Conservation (phyloP, 2,797 vertebrate genomes). For the Margarornis squamiger region DNA sequence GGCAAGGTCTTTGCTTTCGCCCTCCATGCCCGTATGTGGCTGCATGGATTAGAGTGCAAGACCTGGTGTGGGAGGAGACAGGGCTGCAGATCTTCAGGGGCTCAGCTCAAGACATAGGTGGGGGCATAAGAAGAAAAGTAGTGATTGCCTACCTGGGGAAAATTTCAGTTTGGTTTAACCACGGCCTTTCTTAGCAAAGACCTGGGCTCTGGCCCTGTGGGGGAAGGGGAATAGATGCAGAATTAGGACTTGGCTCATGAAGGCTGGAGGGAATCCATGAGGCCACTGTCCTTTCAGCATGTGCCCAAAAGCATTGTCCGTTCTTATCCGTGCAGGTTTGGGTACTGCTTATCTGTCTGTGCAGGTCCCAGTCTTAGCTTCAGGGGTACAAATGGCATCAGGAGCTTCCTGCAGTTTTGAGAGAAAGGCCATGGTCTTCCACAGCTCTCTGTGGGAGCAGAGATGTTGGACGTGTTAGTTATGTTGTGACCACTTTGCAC, state of each 20-base stretch:
- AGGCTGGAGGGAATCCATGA: background rate
- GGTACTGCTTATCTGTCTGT: background rate
- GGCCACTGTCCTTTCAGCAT: background rate
- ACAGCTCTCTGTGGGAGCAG: background rate
- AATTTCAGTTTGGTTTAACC: background rate
- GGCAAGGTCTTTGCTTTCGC: background rate
- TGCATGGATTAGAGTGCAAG: background rate
- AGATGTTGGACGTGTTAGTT: background rate
- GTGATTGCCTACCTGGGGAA: background rate
- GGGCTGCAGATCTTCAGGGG: background rate
- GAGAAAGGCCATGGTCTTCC: background rate
- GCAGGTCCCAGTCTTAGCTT: background rate
- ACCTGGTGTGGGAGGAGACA: background rate
- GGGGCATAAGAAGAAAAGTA: background rate
- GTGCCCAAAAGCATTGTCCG: background rate
- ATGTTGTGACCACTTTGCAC: background rate
- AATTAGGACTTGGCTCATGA: background rate
- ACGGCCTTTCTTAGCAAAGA: background rate
- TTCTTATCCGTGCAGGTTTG: background rate
- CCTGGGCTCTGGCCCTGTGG: background rate
- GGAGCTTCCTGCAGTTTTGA: background rate
- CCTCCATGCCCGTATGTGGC: background rate
- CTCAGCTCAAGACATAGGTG: background rate
- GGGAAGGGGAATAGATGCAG: background rate
- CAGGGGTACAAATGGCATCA: background rate